phyloP scores from a whole-genome alignment of 2,797 vertebrate species.

The Falco cherrug region DNA sequence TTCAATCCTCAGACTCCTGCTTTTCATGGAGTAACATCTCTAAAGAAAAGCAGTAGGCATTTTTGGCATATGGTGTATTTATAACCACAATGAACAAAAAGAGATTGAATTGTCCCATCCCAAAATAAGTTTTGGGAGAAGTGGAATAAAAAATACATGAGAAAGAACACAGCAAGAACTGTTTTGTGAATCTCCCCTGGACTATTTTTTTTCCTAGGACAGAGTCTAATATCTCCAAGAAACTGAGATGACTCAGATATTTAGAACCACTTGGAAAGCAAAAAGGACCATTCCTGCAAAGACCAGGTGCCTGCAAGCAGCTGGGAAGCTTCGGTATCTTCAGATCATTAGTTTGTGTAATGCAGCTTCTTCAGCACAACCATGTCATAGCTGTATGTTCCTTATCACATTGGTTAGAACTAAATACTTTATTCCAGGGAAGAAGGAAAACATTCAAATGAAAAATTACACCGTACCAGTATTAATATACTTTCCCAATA shows the following conservation, averaged over 20 bases:
- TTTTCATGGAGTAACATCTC: background rate
- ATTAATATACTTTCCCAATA: background rate
- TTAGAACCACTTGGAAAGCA: background rate
- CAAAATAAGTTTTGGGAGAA: background rate
- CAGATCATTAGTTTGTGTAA: background rate
- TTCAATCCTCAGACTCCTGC: background rate
- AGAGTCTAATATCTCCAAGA: background rate
- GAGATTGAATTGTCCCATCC: background rate
- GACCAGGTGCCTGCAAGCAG: background rate
- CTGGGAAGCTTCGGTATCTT: background rate
- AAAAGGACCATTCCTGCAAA: background rate
- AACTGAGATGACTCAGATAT: conserved; percentile 6
- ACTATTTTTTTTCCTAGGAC: background rate
- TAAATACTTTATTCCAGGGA: background rate
- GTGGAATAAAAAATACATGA: background rate
- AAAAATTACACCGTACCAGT: background rate
- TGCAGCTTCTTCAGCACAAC: background rate
- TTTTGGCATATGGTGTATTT: background rate
- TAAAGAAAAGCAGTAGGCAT: background rate
- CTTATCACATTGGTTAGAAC: background rate
- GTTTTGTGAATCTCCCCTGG: background rate
- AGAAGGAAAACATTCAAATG: background rate
- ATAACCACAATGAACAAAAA: background rate
- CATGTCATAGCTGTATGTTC: background rate
- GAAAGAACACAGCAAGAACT: background rate